phyloP scores from a whole-genome alignment of 2,113 vertebrate genomes.

The Tringa solitaria region DNA sequence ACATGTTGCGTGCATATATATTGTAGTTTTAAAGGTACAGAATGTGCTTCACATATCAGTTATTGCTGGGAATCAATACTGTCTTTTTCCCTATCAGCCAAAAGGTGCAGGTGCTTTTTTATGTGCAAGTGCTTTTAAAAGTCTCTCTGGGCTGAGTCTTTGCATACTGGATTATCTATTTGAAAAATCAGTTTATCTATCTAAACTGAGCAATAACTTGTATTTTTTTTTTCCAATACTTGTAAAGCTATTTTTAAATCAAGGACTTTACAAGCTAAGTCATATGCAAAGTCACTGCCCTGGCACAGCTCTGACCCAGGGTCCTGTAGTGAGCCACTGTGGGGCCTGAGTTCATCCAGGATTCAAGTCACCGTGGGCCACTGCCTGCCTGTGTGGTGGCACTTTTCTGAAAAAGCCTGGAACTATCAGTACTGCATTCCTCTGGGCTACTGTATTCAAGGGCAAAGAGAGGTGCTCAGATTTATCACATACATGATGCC shows the following conservation, averaged over 20 bases:
- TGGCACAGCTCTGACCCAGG: neutral
- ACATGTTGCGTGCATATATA: neutral
- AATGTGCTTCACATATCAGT: neutral
- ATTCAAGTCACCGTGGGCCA: neutral
- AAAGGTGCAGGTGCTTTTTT: constrained; percentile 7
- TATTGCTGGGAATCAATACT: neutral
- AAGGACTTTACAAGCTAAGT: neutral
- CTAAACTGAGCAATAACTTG: neutral
- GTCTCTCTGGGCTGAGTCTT: neutral
- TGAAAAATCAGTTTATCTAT: neutral
- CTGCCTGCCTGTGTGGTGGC: neutral
- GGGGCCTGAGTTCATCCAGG: neutral
- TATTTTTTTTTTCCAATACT: neutral
- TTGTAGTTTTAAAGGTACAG: neutral
- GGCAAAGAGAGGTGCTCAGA: neutral
- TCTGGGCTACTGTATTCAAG: neutral
- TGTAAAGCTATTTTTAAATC: neutral
- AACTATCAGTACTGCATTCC: neutral
- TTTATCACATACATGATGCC: neutral
- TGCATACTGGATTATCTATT: neutral
- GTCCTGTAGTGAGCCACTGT: neutral
- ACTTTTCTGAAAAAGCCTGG: neutral
- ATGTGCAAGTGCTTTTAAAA: neutral
- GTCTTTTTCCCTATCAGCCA: neutral
- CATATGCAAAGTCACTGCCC: neutral